phyloP scores from a whole-genome alignment of 2,113 vertebrate species.

The Solea senegalensis region DNA sequence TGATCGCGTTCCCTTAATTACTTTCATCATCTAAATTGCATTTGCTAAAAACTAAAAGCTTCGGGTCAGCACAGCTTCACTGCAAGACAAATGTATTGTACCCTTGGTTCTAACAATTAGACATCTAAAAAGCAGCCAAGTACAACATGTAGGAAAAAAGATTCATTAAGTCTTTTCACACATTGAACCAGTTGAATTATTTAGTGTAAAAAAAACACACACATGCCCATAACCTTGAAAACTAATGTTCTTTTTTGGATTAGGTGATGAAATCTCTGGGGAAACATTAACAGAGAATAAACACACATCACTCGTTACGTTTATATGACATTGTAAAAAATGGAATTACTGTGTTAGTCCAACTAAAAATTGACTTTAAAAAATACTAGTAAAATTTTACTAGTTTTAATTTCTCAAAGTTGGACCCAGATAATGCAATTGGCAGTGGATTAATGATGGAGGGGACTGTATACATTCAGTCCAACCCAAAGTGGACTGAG shows the following conservation, averaged over 20 bases:
- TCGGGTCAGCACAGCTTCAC: background rate
- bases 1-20: slow-evolving; percentile 43
- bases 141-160: background rate
- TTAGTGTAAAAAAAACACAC: background rate
- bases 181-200: background rate
- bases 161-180: background rate
- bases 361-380: no score
- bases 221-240: background rate
- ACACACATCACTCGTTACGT: no score
- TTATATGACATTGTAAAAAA: no score
- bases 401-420: no score
- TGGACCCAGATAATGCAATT: no score
- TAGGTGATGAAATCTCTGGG: background rate
- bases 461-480: no score
- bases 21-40: slow-evolving; percentile 45
- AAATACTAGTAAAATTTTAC: no score
- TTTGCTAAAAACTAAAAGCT: slow-evolving; percentile 15
- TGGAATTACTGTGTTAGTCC: no score
- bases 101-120: no score
- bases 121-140: background rate
- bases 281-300: background rate
- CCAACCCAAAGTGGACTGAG: no score
- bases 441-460: no score
- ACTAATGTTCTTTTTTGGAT: background rate
- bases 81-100: no score